Conservation (phyloP, 2,888 invertebrate species). For the Ernsta delagoae region DNA sequence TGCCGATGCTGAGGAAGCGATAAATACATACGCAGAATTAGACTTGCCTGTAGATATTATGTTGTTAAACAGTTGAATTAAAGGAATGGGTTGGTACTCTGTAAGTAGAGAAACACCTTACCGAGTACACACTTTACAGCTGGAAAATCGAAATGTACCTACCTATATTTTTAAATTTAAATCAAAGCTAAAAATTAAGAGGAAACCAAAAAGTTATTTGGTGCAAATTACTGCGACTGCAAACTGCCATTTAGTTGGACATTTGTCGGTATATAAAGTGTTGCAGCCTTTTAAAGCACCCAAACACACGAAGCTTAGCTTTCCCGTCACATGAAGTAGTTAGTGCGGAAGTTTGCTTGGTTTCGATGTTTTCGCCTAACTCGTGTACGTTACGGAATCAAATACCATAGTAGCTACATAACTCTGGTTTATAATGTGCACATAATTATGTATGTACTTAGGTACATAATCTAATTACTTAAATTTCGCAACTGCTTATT, state of each 20-base stretch:
- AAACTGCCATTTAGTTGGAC: constrained; percentile 23
- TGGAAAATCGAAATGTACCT: not conserved
- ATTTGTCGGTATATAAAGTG: constrained; percentile 30
- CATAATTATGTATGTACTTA: not conserved
- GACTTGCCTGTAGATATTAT: not conserved
- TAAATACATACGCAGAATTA: not conserved
- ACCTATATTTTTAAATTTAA: not conserved
- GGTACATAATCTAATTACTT: no score
- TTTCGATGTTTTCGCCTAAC: constrained; percentile 17
- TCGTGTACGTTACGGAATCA: not conserved
- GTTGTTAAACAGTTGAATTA: not conserved
- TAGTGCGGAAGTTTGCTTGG: constrained; percentile 21
- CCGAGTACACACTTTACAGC: no score
- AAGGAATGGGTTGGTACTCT: no score
- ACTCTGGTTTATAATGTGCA: not conserved
- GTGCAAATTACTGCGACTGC: constrained; percentile 24
- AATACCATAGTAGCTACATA: not conserved
- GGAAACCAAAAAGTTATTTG: constrained; percentile 7
- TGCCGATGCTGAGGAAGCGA: not conserved
- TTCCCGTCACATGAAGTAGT: constrained; percentile 13
- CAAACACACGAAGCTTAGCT: constrained; percentile 26
- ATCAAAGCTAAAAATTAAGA: not conserved
- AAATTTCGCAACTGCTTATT: not conserved
- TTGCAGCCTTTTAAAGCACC: constrained; percentile 22
- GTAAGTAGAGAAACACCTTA: no score